Evolutionary conservation across 2,113 vertebrate species (phyloP).

Genomic region (Rhagologus leucostigma): DNA sequence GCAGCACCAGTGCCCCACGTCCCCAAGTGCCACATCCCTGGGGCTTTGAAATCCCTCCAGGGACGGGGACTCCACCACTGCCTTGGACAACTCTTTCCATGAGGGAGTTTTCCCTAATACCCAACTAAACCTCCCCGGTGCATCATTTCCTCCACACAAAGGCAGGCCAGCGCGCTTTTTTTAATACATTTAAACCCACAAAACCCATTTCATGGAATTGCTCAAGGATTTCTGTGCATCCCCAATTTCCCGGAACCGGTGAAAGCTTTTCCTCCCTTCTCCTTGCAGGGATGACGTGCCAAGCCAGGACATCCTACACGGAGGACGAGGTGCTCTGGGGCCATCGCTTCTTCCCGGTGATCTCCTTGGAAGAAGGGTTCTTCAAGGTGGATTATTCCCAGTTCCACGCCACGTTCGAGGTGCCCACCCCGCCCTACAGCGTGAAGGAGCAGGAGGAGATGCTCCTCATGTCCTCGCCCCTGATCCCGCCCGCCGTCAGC

Average conservation of each 20-base stretch:
- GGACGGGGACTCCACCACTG: accelerated
- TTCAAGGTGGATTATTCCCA: slow-evolving; percentile 99
- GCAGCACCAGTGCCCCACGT: accelerated
- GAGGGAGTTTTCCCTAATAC: not conserved
- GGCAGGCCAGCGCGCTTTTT: too few relatives aligned
- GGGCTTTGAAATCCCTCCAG: not conserved
- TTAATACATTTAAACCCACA: not conserved
- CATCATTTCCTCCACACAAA: not conserved
- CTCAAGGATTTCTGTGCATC: accelerated
- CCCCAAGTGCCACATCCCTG: not conserved
- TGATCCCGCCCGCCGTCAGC: slow-evolving; percentile 91
- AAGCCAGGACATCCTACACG: slow-evolving; percentile 95
- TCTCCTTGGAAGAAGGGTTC: slow-evolving; percentile 97
- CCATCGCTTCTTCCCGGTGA: slow-evolving; percentile 96
- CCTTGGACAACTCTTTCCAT: not conserved
- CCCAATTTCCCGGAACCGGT: not conserved
- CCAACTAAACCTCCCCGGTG: not conserved
- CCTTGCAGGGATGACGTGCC: slow-evolving; percentile 94
- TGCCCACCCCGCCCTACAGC: slow-evolving; percentile 92
- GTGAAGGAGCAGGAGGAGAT: slow-evolving; percentile 98
- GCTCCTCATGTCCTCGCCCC: slow-evolving; percentile 93
- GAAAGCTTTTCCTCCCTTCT: not conserved
- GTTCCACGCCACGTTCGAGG: slow-evolving; percentile 98
- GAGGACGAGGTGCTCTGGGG: slow-evolving; percentile 99
- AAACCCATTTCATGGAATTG: accelerated